Percentiles rank a stretch among this genome's conserved stretches.
These are phyloP conservation scores for Drosophila pruinosa DNA, from an alignment of 1,140 invertebrate genomes.

Conservation along the genomic window DNA sequence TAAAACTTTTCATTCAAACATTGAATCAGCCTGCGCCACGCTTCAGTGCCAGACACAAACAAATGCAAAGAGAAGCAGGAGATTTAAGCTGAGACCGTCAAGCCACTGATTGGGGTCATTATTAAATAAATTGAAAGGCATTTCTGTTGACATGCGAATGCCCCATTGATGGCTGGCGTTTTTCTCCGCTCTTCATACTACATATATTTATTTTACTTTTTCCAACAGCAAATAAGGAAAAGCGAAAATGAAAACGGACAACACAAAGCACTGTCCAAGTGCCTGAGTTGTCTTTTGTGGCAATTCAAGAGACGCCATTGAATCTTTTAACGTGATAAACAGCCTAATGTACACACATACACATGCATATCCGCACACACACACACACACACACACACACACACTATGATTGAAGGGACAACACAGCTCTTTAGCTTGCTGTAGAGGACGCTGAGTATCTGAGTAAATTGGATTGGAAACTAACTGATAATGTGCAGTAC, in stretches of 20 bases:
- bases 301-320: slow-evolving; percentile 43
- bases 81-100: slow-evolving; percentile 31
- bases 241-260: no score
- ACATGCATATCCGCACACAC: slow-evolving; percentile 16
- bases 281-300: slow-evolving; percentile 57
- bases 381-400: background rate
- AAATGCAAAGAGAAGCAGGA: background rate
- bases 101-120: slow-evolving; percentile 54
- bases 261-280: slow-evolving; percentile 31
- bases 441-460: slow-evolving; percentile 32
- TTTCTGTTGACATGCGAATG: slow-evolving; percentile 48
- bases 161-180: slow-evolving; percentile 17
- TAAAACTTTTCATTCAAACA: slow-evolving; percentile 41
- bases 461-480: slow-evolving; percentile 70
- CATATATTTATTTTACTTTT: no score
- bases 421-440: background rate
- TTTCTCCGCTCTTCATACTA: background rate
- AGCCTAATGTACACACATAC: slow-evolving; percentile 62
- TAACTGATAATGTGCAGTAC: slow-evolving; percentile 23
- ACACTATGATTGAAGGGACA: background rate
- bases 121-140: slow-evolving; percentile 53
- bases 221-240: background rate
- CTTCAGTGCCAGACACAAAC: background rate
- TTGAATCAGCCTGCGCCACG: background rate
- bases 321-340: slow-evolving; percentile 77